A percentile compares a stretch with the other conserved stretches of the same genome.
These are phyloP conservation scores for Hydrotaea cyrtoneurina DNA, from an alignment of 2,888 invertebrate genomes.

Conservation along the genomic window DNA sequence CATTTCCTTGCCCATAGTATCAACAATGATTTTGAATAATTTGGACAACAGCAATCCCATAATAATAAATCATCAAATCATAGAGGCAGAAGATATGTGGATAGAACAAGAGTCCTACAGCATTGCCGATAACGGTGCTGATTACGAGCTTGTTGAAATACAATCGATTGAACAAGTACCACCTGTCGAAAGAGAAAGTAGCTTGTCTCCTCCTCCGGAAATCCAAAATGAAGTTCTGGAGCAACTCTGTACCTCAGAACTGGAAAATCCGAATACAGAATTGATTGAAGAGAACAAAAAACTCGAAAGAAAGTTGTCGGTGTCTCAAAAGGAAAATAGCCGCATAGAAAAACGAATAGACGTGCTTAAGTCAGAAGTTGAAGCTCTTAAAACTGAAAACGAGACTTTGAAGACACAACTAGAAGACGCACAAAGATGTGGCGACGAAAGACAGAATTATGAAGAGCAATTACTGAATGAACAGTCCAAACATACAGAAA, in stretches of 20 bases:
- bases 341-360: neutral
- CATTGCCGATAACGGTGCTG: neutral
- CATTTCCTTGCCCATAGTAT: neutral
- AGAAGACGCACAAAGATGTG: conserved; percentile 28
- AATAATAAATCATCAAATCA: conserved; percentile 25
- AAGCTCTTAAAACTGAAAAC: neutral
- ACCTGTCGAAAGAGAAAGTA: neutral
- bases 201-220: neutral
- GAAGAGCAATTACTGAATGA: conserved; percentile 15
- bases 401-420: conserved; percentile 23
- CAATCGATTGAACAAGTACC: neutral
- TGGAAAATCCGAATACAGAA: neutral
- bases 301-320: conserved; percentile 14
- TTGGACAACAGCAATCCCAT: neutral
- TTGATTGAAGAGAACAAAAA: conserved; percentile 7
- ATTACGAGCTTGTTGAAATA: neutral
- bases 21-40: neutral
- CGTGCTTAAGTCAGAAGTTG: neutral
- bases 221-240: neutral
- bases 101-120: neutral
- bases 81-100: neutral
- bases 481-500: neutral
- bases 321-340: conserved; percentile 35
- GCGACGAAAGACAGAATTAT: neutral
- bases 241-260: neutral